These are phyloP conservation scores for Tragelaphus scriptus DNA, from an alignment of 2,113 vertebrate species.

Conservation along the genomic window DNA sequence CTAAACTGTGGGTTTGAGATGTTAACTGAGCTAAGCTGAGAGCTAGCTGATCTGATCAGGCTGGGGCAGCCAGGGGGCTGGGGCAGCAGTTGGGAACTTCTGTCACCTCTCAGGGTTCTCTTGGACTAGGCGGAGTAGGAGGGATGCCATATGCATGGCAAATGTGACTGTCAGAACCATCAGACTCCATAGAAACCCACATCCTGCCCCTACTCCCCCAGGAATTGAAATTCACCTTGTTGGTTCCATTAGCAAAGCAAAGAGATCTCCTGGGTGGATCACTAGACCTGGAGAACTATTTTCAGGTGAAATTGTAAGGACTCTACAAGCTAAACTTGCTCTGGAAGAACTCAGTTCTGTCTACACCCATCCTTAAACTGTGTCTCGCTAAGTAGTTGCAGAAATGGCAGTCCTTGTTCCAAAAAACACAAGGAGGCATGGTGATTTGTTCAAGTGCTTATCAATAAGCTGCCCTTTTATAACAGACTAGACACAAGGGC, in stretches of 20 bases:
- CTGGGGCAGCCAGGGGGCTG: background rate
- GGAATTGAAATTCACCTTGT: constrained; percentile 62
- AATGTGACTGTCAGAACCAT: background rate
- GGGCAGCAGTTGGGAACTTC: constrained; percentile 27
- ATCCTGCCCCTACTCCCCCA: background rate
- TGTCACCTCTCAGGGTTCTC: background rate
- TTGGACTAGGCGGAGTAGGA: background rate
- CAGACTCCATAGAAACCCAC: constrained; percentile 40
- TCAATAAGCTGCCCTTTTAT: background rate
- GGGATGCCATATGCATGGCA: background rate
- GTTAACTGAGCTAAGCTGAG: constrained; percentile 78
- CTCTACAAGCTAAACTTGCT: constrained; percentile 24
- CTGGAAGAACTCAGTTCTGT: constrained; percentile 45
- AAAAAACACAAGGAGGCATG: background rate
- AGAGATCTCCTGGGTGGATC: background rate
- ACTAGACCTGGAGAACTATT: background rate
- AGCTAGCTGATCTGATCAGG: constrained; percentile 56
- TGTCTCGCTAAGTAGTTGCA: constrained; percentile 12
- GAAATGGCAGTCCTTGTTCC: background rate
- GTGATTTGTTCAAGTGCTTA: background rate
- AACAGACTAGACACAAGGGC: constrained; percentile 27
- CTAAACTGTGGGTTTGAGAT: constrained; percentile 67
- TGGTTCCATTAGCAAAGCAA: constrained; percentile 70
- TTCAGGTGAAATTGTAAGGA: background rate
- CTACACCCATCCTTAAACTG: constrained; percentile 63